Conservation (phyloP, 2,888 invertebrate genomes). For the Acanthoscelides obtectus region DNA sequence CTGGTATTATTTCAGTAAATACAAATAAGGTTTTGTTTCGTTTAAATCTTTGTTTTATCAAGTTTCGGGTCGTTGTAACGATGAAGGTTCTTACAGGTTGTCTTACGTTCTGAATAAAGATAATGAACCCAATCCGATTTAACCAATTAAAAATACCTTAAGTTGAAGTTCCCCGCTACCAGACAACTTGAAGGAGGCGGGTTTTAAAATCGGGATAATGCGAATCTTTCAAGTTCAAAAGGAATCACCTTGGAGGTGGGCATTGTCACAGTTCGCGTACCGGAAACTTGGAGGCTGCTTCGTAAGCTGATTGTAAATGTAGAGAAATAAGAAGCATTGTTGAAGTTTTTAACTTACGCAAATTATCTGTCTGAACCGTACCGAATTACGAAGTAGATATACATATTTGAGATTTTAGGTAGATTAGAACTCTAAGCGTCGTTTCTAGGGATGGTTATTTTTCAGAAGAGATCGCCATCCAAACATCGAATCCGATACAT, state of each 20-base stretch:
- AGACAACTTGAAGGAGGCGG: neutral
- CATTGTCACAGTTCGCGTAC: neutral
- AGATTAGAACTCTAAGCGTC: too few relatives aligned
- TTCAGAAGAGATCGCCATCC: too few relatives aligned
- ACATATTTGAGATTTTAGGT: too few relatives aligned
- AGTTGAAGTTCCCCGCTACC: constrained; percentile 33
- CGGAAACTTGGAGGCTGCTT: neutral
- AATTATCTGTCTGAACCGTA: too few relatives aligned
- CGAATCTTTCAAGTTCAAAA: neutral
- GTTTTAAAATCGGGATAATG: neutral
- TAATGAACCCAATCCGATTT: constrained; percentile 51
- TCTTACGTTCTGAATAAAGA: constrained; percentile 39
- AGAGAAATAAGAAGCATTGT: neutral
- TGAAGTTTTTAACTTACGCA: too few relatives aligned
- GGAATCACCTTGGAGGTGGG: neutral
- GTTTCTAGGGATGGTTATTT: too few relatives aligned
- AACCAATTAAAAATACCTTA: constrained; percentile 49
- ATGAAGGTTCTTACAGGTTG: constrained; percentile 34
- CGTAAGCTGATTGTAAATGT: neutral
- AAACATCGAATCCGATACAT: too few relatives aligned
- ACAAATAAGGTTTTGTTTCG: constrained; percentile 25
- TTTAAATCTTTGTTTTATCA: constrained; percentile 38
- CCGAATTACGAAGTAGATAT: too few relatives aligned
- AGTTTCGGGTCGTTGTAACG: constrained; percentile 15
- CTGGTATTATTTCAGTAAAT: constrained; percentile 26